These are phyloP conservation scores for Apodemus sylvaticus DNA, from an alignment of 2,113 vertebrate species.

Conservation along the genomic window DNA sequence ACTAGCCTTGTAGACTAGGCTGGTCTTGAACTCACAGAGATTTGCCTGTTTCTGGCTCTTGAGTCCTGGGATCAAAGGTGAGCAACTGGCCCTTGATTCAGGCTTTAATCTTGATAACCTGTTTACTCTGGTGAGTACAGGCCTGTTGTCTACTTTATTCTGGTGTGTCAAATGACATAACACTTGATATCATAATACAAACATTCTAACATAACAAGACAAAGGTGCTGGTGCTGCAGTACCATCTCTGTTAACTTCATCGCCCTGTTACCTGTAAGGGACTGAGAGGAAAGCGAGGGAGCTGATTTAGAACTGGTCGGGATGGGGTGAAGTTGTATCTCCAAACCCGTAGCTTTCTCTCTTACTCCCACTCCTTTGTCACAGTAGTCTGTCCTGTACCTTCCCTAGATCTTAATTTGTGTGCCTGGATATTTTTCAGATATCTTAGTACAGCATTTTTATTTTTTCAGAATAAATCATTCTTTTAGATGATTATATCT, in stretches of 20 bases:
- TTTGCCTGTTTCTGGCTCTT: neutral
- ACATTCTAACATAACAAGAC: neutral
- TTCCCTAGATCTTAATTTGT: neutral
- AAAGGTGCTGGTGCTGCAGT: neutral
- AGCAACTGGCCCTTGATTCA: neutral
- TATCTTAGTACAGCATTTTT: neutral
- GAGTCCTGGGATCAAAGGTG: neutral
- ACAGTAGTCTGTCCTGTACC: neutral
- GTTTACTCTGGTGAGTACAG: neutral
- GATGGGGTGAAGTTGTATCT: neutral
- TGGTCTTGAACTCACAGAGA: neutral
- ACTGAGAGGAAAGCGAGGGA: neutral
- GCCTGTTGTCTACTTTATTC: neutral
- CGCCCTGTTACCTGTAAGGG: neutral
- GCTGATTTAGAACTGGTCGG: neutral
- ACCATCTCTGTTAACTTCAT: neutral
- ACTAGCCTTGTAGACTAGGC: neutral
- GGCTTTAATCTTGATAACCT: neutral
- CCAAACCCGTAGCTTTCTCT: neutral
- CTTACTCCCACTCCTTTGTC: neutral
- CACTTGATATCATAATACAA: too few relatives aligned
- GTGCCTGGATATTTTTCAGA: neutral
- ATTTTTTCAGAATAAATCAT: slow-evolving; percentile 8
- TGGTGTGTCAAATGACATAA: neutral
- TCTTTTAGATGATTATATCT: neutral